Base-by-base conservation (phyloP, 2,113 vertebrate species). In the Mormyrus lacerda region DNA sequence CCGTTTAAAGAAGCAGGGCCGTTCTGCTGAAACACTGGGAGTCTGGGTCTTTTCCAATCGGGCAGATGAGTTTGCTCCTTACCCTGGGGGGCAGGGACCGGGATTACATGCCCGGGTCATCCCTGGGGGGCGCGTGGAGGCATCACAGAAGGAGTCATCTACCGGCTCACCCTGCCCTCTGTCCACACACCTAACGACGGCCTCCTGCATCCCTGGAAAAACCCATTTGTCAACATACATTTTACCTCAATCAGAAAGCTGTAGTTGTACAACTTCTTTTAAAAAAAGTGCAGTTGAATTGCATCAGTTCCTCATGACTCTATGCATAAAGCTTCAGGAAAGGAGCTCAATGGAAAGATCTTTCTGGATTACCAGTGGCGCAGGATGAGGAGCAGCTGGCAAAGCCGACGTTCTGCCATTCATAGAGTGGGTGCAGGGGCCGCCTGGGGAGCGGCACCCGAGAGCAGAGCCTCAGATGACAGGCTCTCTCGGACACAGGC, bases 361-460 rank as follows among this genome's bases (percentile, higher is more conserved):
- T 3, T 42, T 87, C 87, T 10, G 17, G 39, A 93, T 94, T 92
- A 95, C 95, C 98, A 94, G 96, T 95, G 90, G 95, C 93, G 45
- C 98, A 99, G 0, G 97, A 96, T 8, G 95, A 96, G 0, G 97
- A 97, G 92, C 98, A 99, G 0, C 95, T 90, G 2, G 96, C 95
- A 89, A 98, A 98, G 0, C 97, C 97, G 19, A 95, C 93, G 1
- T 98, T 97, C 90, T 97, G 97, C 98, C 98, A 99, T 93, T 95
- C 95, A 0, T 97, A 96, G 47, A 93, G 90, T 31, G 89, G 92
- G 13, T 91, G 89, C 2, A 92, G 93, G 76, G 92, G 88, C 0
- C 85, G 50, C 35, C 5, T 90, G 45, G 92, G 89, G 0, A 91
- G 79, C 3, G 92, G 93, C 58, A 91, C 91, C 35, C 91, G 94